These are phyloP conservation scores for Anaspis maculata DNA, from an alignment of 2,888 invertebrate genomes.

Conservation along the genomic window DNA sequence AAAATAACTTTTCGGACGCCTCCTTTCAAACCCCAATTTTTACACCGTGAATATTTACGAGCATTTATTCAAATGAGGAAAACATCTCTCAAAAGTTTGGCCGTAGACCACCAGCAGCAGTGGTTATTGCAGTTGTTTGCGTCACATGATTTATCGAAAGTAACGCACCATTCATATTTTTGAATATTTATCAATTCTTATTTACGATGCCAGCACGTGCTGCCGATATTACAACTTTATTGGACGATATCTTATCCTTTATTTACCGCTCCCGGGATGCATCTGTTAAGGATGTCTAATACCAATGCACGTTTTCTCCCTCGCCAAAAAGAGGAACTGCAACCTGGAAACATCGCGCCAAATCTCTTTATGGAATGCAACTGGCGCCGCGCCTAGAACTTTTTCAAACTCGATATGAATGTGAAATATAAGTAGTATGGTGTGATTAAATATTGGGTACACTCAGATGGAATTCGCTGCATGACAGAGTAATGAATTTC, in stretches of 20 bases:
- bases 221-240: constrained; percentile 9
- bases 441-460: too few relatives aligned
- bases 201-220: constrained; percentile 7
- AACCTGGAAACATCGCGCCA: too few relatives aligned
- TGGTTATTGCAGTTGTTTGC: constrained; percentile 10
- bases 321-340: too few relatives aligned
- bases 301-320: too few relatives aligned
- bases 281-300: constrained; percentile 6
- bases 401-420: too few relatives aligned
- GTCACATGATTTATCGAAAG: constrained; percentile 8
- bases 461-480: too few relatives aligned
- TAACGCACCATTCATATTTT: constrained; percentile 8
- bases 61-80: constrained; percentile 8
- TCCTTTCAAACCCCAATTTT: constrained; percentile 1
- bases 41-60: constrained; percentile 10
- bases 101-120: constrained; percentile 1
- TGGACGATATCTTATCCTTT: constrained; percentile 8
- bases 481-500: too few relatives aligned
- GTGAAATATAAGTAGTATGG: too few relatives aligned
- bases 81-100: constrained; percentile 5
- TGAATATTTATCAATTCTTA: constrained; percentile 12
- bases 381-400: too few relatives aligned
- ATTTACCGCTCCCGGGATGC: constrained; percentile 4
- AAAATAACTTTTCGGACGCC: constrained; percentile 4
- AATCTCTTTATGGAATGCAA: too few relatives aligned